Evolutionary conservation across 2,113 vertebrate species (phyloP).

Genomic region (Sylvia atricapilla): DNA sequence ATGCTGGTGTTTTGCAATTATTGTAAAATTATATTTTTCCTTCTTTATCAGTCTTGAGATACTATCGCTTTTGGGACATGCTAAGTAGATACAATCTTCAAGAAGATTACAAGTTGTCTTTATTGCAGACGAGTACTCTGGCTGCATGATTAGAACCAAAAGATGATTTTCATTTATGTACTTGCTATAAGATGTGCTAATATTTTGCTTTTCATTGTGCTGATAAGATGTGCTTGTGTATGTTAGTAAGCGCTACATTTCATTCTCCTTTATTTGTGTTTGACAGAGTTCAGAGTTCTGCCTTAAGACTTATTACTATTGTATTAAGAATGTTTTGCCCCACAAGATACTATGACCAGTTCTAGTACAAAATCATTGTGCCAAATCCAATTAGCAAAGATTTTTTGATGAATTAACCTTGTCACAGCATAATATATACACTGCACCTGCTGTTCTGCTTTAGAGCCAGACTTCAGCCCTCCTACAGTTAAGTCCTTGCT

Average conservation of each 20-base stretch:
- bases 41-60: neutral
- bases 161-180: neutral
- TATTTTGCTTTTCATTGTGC: neutral
- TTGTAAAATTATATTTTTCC: neutral
- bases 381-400: constrained; percentile 55
- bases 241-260: neutral
- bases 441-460: constrained; percentile 36
- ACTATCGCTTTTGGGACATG: neutral
- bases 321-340: neutral
- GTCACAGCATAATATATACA: neutral
- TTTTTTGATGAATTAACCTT: constrained; percentile 53
- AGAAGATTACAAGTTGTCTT: neutral
- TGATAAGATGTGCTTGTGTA: neutral
- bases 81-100: neutral
- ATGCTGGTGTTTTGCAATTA: neutral
- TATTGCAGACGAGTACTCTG: neutral
- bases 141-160: neutral
- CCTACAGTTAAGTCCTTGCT: neutral
- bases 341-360: neutral
- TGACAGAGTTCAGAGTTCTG: neutral
- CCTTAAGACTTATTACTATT: neutral
- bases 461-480: constrained; percentile 12
- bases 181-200: neutral
- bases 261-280: neutral
- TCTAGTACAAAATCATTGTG: neutral